These are phyloP conservation scores for Buphagus erythrorhynchus DNA, from an alignment of 2,797 vertebrate genomes.

Conservation along the genomic window DNA sequence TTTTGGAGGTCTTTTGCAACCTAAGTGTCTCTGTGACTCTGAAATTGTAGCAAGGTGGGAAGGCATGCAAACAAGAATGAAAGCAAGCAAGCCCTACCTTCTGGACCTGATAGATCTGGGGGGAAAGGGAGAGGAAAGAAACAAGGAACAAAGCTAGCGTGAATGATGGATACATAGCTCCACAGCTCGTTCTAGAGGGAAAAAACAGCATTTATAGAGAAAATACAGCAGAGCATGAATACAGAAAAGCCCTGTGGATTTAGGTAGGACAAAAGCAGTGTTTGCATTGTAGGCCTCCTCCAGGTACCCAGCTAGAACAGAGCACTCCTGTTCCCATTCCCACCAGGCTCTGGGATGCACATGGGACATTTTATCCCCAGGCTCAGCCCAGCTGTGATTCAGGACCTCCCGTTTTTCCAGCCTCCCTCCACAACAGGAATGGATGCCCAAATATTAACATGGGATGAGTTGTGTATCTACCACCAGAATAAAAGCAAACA, in stretches of 20 bases:
- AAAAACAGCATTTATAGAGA: neutral
- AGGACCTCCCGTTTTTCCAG: neutral
- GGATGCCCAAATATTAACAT: neutral
- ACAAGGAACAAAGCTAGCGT: slow-evolving; percentile 31
- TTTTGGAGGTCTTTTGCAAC: neutral
- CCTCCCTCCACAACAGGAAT: neutral
- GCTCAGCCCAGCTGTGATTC: neutral
- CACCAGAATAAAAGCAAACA: neutral
- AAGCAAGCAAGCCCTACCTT: slow-evolving; percentile 84
- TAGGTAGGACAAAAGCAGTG: neutral
- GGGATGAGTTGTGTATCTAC: rapidly evolving
- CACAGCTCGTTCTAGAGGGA: neutral
- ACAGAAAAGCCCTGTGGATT: neutral
- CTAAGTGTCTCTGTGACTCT: neutral
- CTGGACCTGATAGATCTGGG: slow-evolving; percentile 90
- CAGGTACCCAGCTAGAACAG: rapidly evolving
- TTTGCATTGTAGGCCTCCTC: neutral
- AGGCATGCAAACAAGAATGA: slow-evolving; percentile 44
- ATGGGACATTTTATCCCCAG: neutral
- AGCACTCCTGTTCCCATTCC: neutral
- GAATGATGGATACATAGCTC: slow-evolving; percentile 50
- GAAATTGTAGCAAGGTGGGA: neutral
- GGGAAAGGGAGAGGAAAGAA: slow-evolving; percentile 36
- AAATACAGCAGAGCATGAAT: neutral
- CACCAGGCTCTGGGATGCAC: neutral